Base-by-base conservation (phyloP, 1,140 invertebrate species). In the Drosophila ambigua region DNA sequence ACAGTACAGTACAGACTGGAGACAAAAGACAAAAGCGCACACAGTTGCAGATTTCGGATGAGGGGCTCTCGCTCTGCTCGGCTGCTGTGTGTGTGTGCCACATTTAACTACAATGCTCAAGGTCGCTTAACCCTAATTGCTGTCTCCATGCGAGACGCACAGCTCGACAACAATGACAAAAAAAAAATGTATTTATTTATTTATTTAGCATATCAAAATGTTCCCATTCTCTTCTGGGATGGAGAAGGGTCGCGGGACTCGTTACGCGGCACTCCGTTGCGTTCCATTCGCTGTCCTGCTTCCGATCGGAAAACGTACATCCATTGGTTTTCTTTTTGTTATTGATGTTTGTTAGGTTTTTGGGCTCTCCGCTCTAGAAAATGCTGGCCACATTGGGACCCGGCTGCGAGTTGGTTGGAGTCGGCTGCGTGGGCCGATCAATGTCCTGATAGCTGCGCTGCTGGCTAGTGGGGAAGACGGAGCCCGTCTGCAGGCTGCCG, bases 371-470 rank as follows among this genome's bases (percentile, higher is more conserved):
- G 31, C 50, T 41, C 66, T 90, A 92, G 62, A 92, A 92, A 72
- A 92, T 91, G 73, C 84, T 87, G 2, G 90, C 90, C 64, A 90
- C 90, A 88, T 90, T 90, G 4, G 90, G 91, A 8, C 81, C 90
- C 26, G 87, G 85, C 59, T 90, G 77, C 23, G 87, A 69, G 31
- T 90, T 91, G 23, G 79, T 90, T 9, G 91, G 90, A 51, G 87
- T 90, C 15, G 87, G 88, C 57, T 91, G 90, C 28, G 88, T 88
- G 31, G 90, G 91, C 16, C 91, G 62, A 63, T 92, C 91, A 16
- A 92, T 92, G 53, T 92, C 91, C 77, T 92, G 90, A 51, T 92
- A 92, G 72, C 84, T 92, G 5, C 91, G 65, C 75, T 91, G 91
- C 63, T 90, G 84, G 26, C 64, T 91, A 11, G 88, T 85, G 8